Conservation (phyloP, 2,888 invertebrate genomes). For the Achlya flavicornis region DNA sequence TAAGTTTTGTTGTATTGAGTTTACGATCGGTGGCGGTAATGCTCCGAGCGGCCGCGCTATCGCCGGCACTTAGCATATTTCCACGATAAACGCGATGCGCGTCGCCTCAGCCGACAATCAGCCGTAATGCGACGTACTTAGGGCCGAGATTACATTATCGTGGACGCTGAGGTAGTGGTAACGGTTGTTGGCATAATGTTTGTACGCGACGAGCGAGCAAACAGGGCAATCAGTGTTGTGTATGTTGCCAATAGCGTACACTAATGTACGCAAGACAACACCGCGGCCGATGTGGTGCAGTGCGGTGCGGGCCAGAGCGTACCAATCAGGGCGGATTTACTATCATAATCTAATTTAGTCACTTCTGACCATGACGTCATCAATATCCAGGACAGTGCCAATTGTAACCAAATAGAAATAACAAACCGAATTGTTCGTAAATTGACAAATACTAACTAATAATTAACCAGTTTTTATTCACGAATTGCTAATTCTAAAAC, state of each 20-base stretch:
- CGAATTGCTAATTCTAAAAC: neutral
- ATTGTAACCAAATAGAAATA: neutral
- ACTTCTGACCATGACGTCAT: neutral
- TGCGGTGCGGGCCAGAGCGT: neutral
- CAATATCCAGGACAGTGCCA: neutral
- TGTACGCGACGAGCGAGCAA: slow-evolving; percentile 11
- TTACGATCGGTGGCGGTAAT: slow-evolving; percentile 19
- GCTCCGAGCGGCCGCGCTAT: slow-evolving; percentile 26
- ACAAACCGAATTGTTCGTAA: neutral
- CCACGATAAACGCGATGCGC: slow-evolving; percentile 30
- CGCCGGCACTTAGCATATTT: slow-evolving; percentile 37
- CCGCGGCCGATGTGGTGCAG: neutral
- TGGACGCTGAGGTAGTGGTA: slow-evolving; percentile 15
- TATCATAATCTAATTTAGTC: neutral
- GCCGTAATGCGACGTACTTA: neutral
- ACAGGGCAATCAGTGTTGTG: slow-evolving; percentile 23
- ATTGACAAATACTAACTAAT: neutral
- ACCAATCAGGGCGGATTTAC: neutral
- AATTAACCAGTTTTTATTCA: neutral
- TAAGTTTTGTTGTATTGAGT: slow-evolving; percentile 21
- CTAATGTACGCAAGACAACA: slow-evolving; percentile 14
- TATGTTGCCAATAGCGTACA: slow-evolving; percentile 20
- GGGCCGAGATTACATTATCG: slow-evolving; percentile 9
- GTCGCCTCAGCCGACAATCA: slow-evolving; percentile 8
- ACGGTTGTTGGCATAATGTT: slow-evolving; percentile 19